phyloP scores from a whole-genome alignment of 2,888 invertebrate species.

The Netelia inedita region DNA sequence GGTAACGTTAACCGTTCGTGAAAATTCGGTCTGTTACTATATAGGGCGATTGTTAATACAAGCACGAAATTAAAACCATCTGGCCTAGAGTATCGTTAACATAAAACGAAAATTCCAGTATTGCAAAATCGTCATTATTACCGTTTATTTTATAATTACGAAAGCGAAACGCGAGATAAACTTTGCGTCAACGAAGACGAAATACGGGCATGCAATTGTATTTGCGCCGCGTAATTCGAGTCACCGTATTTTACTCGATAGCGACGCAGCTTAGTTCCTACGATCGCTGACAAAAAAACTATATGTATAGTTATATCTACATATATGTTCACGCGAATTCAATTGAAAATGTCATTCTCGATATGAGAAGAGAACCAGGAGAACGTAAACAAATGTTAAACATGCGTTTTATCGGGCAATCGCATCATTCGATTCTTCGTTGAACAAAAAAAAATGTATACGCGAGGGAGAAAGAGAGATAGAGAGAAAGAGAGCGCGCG shows the following conservation, averaged over 20 bases:
- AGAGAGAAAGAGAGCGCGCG: background rate
- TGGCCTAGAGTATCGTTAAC: slow-evolving; percentile 33
- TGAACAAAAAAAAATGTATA: slow-evolving; percentile 60
- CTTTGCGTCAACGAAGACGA: slow-evolving; percentile 12
- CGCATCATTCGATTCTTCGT: slow-evolving; percentile 10
- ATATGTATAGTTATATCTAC: background rate
- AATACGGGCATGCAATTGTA: background rate
- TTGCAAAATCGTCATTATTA: slow-evolving; percentile 16
- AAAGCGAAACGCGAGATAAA: slow-evolving; percentile 7
- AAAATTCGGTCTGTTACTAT: slow-evolving; percentile 16
- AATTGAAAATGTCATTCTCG: slow-evolving; percentile 2
- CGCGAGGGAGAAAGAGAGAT: slow-evolving; percentile 37
- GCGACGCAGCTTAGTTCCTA: slow-evolving; percentile 57
- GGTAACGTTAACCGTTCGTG: background rate
- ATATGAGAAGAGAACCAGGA: background rate
- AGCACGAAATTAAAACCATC: slow-evolving; percentile 40
- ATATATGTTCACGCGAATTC: background rate
- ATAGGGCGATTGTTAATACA: background rate
- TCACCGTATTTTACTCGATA: slow-evolving; percentile 8
- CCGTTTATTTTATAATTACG: slow-evolving; percentile 2
- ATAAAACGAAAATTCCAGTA: slow-evolving; percentile 4
- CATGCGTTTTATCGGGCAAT: background rate
- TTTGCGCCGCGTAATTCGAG: background rate
- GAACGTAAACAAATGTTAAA: background rate
- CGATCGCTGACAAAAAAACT: slow-evolving; percentile 24